Base-by-base conservation (phyloP, 1,140 invertebrate species). In the Procambarus virginalis region DNA sequence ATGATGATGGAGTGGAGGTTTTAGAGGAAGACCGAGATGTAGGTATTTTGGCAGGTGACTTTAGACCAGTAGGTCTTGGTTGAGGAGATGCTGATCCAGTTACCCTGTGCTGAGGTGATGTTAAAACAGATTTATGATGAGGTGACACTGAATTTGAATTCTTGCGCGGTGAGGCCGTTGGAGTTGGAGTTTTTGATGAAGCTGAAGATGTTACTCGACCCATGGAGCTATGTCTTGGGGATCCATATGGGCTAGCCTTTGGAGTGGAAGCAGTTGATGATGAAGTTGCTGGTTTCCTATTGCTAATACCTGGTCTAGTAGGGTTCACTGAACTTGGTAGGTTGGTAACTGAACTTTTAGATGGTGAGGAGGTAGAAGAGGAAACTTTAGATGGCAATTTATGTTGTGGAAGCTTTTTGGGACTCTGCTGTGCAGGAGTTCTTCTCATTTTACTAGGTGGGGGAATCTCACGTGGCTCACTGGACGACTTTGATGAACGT, bases 391-490 rank as follows among this genome's bases (percentile, higher is more conserved):
- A 73, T 68, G 86, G 60, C n/a, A 64, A 79, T 34, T 80, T 87
- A 22, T 60, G 14, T 48, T 48, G 58, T 17, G n/a, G 48, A 17
- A 9, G 22, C 60, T 83, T 84, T 51, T 46, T 73, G 9, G 86
- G 60, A 8, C n/a, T 76, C 51, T 83, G 68, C 20, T 75, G 68
- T 45, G 58, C 22, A 22, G 88, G 70, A 22, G 49, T 83, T 14
- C 45, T 68, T 22, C 76, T 75, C 6, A 22, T 75, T n/a, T 77
- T 68, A 68, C 58, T 77, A 48, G 73, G 81, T 4, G 88, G 51
- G 45, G 88, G 86, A 34, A 80, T 64, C 70, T 89, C 88, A 45
- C 88, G 80, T 14, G 88, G 88, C 48, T 89, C 88, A 70, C 88
- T 89, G 46, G 88, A 84, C 12, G 88, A 83, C 60, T 89, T 89